Evolutionary conservation across 1,140 invertebrate genomes (phyloP), one percentile per base, ranked within the genome.

Genomic region (Hypothenemus hampei): DNA sequence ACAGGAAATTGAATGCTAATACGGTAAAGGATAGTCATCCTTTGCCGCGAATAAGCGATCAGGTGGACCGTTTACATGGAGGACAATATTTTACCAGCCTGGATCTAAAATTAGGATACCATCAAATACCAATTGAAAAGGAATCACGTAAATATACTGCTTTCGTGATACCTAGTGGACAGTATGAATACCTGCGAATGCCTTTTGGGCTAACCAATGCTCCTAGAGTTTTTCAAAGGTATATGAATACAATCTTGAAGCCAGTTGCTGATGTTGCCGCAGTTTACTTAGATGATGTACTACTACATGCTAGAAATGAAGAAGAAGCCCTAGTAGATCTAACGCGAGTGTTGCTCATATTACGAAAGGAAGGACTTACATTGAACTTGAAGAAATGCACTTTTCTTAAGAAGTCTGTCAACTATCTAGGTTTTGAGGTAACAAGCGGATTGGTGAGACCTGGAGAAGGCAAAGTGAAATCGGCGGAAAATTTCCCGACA

Each of bases 1-100:
- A 24, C 16, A 44, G 41, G 16, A 15, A 20, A 3, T 19, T 44
- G 6, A 44, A 44, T 44, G 26, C n/a, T 13, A 41, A 19, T 8
- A 41, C 39, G 4, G 6, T 41, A 20, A 13, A 13, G 20, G 20
- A 7, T 4, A 15, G 20, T 5, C 6, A n/a, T 44, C 26, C 41
- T 7, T 13, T 67, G 20, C 70, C 69, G 0, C 16, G 3, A 26
- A 44, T 44, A 10, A 11, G 26, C 39, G 64, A 33, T 44, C 65
- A 18, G 59, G 72, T 50, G 54, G 77, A 52, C 75, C 69, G 57
- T 55, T 60, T 68, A 19, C 23, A 43, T 23, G 66, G 62, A 6
- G 61, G 59, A 8, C 57, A 19, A 15, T 67, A 46, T 50, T 72
- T 63, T 51, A 65, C 35, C 45, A 65, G 43, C 44, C 60, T 65